Evolutionary conservation across 2,888 invertebrate species (phyloP).

Genomic region (Drosophila paracracens): DNA sequence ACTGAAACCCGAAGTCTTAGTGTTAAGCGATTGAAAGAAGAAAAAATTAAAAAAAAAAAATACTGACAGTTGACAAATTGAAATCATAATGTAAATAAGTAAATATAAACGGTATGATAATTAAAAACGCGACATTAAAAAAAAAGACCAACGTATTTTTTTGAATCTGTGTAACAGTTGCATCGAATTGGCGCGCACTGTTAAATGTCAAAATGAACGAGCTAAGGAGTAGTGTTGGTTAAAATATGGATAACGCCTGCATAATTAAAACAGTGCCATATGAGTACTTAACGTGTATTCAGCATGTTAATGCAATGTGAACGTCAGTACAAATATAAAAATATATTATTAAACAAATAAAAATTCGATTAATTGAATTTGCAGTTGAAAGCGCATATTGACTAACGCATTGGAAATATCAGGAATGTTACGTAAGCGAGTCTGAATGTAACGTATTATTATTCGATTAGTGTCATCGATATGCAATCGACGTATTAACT

Average conservation of each 20-base stretch:
- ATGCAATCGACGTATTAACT: background rate
- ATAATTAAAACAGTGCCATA: background rate
- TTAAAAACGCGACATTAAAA: slow-evolving; percentile 54
- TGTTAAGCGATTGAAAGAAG: slow-evolving; percentile 34
- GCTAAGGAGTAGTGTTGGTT: background rate
- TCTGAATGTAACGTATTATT: background rate
- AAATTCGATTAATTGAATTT: background rate
- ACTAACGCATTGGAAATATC: background rate
- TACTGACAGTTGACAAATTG: slow-evolving; percentile 45
- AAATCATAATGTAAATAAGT: slow-evolving; percentile 78
- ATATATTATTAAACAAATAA: background rate
- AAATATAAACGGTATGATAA: slow-evolving; percentile 80
- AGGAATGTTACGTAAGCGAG: background rate
- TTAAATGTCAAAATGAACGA: background rate
- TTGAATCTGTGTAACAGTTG: background rate
- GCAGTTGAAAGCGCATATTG: background rate
- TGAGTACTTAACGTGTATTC: background rate
- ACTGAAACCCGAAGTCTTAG: slow-evolving; percentile 50
- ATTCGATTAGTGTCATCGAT: background rate
- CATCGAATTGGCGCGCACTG: background rate
- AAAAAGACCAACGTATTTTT: background rate
- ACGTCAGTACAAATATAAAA: background rate
- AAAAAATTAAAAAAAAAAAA: slow-evolving; percentile 29
- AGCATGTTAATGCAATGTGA: background rate
- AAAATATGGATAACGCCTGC: background rate